Conservation (phyloP, 2,797 vertebrate genomes). For the Cossypha heuglini region DNA sequence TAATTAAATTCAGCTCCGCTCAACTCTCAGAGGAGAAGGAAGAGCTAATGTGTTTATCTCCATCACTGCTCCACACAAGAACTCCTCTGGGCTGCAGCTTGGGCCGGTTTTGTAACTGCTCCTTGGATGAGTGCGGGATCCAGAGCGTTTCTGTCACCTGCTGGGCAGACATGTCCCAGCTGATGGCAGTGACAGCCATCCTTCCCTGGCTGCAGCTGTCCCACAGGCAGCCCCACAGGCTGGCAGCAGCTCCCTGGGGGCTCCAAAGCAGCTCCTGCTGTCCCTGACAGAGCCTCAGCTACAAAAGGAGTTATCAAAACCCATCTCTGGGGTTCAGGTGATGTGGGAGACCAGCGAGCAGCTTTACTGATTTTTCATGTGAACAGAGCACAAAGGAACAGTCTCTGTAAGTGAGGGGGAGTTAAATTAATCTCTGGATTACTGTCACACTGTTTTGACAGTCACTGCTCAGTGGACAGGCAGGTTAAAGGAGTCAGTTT, state of each 20-base stretch:
- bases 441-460: neutral
- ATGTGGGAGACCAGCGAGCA: neutral
- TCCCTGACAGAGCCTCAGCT: neutral
- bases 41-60: neutral
- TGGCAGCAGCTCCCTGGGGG: neutral
- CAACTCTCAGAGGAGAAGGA: neutral
- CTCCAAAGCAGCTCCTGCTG: neutral
- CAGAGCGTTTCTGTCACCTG: neutral
- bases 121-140: neutral
- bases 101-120: neutral
- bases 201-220: neutral
- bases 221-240: neutral
- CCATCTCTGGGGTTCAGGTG: neutral
- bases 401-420: neutral
- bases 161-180: neutral
- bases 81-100: neutral
- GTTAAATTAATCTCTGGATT: neutral
- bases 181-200: neutral
- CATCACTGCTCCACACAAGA: fast-evolving
- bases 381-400: neutral
- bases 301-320: neutral
- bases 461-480: neutral
- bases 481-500: neutral
- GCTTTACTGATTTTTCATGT: neutral
- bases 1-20: slow-evolving; percentile 16